Base-by-base conservation (phyloP, 2,113 vertebrate species). In the Engraulis encrasicolus region DNA sequence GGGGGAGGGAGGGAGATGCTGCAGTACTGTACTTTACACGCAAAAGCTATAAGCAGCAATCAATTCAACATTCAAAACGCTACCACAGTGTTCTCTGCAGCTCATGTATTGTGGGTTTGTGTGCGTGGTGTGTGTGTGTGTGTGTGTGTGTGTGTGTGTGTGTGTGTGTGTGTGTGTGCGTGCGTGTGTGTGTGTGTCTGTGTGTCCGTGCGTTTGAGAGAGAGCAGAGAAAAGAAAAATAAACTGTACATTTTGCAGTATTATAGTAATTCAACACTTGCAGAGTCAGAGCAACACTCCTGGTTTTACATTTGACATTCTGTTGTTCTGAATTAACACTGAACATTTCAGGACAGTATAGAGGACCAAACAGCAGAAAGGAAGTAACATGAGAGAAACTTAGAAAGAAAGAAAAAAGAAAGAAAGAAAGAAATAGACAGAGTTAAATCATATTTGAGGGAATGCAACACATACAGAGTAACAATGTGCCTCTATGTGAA, bases 81-180 rank as follows among this genome's bases (percentile, higher is more conserved):
- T 1, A n/a, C n/a, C n/a, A 31, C 27, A 31, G 66, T 11, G 61
- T 74, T 31, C 11, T 74, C 14, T 14, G 34, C 2, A 74, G 66
- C 66, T 31, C 66, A 74, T 14, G 12, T 34, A 27, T 74, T 74
- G 15, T 74, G 66, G 31, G 12, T 36, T 23, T 74, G 66, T 34
- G 27, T 5, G 3, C 12, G 49, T 79, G 23, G 31, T 14, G 36
- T 66, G 3, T 5, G 40, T 5, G 40, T 5, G 9, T 5, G 40
- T 45, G 19, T 61, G 48, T 85, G 54, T 74, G 78, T 71, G 15
- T 50, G 12, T 38, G 79, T 38, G 23, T 7, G 78, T 36, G 23
- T 79, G 52, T 79, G 14, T 49, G 15, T 85, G 79, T 88, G 78
- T 17, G 15, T 87, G 78, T 86, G 66, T 82, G 18, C 49, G 49